A percentile compares a stretch with the other conserved stretches of the same genome.
Evolutionary conservation across 2,797 vertebrate genomes (phyloP).

Genomic region (Tragelaphus eurycerus): DNA sequence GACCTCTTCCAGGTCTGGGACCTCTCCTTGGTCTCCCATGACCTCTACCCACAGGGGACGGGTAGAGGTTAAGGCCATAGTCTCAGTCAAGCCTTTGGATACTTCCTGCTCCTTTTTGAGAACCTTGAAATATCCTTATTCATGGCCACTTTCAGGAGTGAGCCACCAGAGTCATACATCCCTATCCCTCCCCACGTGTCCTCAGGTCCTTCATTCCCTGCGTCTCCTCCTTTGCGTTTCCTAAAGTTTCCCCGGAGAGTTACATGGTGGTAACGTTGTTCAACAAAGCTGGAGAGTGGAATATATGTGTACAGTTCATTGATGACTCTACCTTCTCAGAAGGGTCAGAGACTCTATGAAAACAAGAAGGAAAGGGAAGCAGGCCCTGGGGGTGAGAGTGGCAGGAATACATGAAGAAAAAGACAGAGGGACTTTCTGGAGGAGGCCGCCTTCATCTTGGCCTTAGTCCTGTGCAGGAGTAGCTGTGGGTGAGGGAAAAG

Average conservation of each 20-base stretch:
- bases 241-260: neutral
- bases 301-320: neutral
- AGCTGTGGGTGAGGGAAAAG: neutral
- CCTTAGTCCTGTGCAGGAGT: neutral
- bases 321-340: neutral
- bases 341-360: neutral
- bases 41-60: neutral
- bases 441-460: neutral
- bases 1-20: neutral
- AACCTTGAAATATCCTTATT: neutral
- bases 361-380: neutral
- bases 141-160: neutral
- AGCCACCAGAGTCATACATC: neutral
- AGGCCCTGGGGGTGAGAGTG: no score
- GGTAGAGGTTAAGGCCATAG: neutral
- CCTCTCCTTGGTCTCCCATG: neutral
- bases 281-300: neutral
- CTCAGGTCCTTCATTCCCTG: neutral
- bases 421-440: neutral
- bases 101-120: neutral
- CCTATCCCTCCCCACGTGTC: neutral
- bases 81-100: neutral
- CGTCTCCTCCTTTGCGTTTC: neutral
- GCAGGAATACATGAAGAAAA: neutral
- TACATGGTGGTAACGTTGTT: neutral